Percentiles rank a stretch among this genome's conserved stretches.
Conservation (phyloP, 2,888 invertebrate species). For the Quadriops clusia region DNA sequence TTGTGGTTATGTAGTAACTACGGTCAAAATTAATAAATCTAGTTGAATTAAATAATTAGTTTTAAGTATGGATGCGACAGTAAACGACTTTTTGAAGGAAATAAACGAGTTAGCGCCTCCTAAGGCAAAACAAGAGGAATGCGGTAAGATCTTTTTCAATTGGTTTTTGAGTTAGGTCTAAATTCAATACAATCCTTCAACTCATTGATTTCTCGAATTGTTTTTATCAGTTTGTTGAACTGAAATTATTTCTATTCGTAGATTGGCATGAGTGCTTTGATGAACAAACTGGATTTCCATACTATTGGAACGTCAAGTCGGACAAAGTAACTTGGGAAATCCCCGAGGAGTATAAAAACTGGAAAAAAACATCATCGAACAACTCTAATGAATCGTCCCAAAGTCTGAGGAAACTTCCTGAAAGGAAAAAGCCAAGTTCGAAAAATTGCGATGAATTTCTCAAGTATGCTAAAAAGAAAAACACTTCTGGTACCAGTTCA, state of each 20-base stretch:
- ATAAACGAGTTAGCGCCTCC: slow-evolving; percentile 33
- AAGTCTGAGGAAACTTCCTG: not conserved
- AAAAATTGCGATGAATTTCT: slow-evolving; percentile 6
- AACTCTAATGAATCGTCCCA: slow-evolving; percentile 3
- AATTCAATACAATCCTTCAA: too few relatives aligned
- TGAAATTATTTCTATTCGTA: slow-evolving; percentile 24
- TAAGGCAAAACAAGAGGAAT: slow-evolving; percentile 15
- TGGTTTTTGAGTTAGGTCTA: too few relatives aligned
- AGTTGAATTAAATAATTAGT: slow-evolving; percentile 4
- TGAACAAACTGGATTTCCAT: slow-evolving; percentile 47
- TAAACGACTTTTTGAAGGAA: slow-evolving; percentile 35
- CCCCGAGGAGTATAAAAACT: slow-evolving; percentile 37
- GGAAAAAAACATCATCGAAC: slow-evolving; percentile 5
- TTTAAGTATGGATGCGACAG: slow-evolving; percentile 29
- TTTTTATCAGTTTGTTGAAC: slow-evolving; percentile 5
- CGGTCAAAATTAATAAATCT: too few relatives aligned
- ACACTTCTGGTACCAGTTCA: slow-evolving; percentile 19
- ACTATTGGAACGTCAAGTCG: slow-evolving; percentile 52
- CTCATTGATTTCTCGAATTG: slow-evolving; percentile 2
- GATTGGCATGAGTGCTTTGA: slow-evolving; percentile 57
- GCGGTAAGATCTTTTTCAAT: slow-evolving; percentile 17
- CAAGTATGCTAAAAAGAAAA: slow-evolving; percentile 8
- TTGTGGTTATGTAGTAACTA: too few relatives aligned
- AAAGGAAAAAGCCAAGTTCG: not conserved
- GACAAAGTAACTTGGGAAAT: slow-evolving; percentile 55